Evolutionary conservation across 2,797 vertebrate genomes (phyloP).

Genomic region (Ispidina picta): DNA sequence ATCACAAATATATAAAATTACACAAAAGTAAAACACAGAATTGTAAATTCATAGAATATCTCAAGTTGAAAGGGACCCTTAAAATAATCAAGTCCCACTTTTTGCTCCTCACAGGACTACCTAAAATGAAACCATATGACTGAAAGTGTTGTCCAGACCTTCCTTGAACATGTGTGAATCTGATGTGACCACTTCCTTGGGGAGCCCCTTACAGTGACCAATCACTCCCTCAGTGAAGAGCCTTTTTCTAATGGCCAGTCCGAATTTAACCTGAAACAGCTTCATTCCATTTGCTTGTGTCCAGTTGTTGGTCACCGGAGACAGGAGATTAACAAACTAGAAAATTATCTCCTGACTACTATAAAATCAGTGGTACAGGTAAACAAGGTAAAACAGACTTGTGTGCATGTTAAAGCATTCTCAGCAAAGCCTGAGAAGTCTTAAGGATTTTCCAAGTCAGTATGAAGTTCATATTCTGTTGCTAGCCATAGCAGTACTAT

Average conservation of each 20-base stretch:
- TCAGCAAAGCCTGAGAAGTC: neutral
- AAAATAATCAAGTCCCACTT: neutral
- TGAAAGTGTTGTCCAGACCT: accelerated
- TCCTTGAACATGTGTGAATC: neutral
- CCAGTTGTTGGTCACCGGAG: neutral
- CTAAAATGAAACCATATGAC: neutral
- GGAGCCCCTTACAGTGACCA: neutral
- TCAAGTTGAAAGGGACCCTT: neutral
- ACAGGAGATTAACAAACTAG: neutral
- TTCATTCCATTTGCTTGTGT: neutral
- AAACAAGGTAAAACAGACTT: neutral
- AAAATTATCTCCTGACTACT: neutral
- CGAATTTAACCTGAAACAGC: neutral
- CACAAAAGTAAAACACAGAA: neutral
- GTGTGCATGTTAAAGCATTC: neutral
- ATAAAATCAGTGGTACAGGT: neutral
- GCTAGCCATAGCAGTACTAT: neutral
- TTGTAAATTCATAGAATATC: neutral
- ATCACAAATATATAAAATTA: neutral
- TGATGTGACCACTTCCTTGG: neutral
- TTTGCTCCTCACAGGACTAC: neutral
- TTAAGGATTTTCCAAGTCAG: neutral
- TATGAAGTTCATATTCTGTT: neutral
- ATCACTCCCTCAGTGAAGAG: neutral
- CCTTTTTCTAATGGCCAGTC: neutral